These are phyloP conservation scores for Hydropsyche betteni DNA, from an alignment of 2,888 invertebrate species.

Conservation along the genomic window DNA sequence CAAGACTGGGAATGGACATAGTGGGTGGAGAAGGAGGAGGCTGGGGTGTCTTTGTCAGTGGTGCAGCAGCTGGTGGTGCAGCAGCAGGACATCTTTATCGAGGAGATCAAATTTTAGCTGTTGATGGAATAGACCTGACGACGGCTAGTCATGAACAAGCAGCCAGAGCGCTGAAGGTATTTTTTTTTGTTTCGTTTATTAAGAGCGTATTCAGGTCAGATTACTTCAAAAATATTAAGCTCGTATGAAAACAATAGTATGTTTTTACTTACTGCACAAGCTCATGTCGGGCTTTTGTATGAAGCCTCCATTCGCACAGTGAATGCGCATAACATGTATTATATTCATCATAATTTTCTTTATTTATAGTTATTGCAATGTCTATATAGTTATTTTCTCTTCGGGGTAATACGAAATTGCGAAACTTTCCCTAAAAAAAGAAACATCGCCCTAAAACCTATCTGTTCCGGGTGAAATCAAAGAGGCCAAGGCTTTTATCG, in stretches of 20 bases:
- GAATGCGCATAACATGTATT: too few species aligned
- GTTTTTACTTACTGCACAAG: too few species aligned
- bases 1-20: conserved; percentile 66
- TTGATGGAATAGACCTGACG: conserved; percentile 77
- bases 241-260: too few species aligned
- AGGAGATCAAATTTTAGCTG: conserved; percentile 78
- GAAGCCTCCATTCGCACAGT: too few species aligned
- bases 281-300: too few species aligned
- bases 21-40: conserved; percentile 65
- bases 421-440: too few species aligned
- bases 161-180: conserved; percentile 71
- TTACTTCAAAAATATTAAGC: neutral
- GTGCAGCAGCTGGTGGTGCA: conserved; percentile 61
- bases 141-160: conserved; percentile 82
- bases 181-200: neutral
- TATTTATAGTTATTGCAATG: too few species aligned
- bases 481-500: conserved; percentile 23
- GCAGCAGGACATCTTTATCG: conserved; percentile 68
- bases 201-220: neutral
- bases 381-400: too few species aligned
- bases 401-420: too few species aligned
- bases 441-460: neutral
- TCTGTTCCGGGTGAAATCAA: conserved; percentile 5
- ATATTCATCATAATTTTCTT: too few species aligned
- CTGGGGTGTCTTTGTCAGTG: conserved; percentile 65